Conservation (phyloP, 2,888 invertebrate species). For the Acleris holmiana region DNA sequence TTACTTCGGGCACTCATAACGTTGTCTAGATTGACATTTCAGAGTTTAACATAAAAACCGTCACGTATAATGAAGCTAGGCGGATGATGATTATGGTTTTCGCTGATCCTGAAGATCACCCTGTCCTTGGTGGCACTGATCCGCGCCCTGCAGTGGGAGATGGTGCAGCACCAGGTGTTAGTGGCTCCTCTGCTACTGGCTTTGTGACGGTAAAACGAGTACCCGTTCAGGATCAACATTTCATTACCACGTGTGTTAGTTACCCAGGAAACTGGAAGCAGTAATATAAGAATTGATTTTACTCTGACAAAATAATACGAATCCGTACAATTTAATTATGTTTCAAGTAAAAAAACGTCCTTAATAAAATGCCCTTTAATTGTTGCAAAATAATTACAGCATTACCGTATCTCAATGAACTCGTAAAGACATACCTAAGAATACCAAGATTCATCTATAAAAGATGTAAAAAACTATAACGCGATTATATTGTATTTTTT, state of each 20-base stretch:
- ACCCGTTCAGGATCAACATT: slow-evolving; percentile 44
- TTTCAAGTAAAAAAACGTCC: too few species aligned
- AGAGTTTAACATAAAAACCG: slow-evolving; percentile 22
- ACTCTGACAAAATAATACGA: too few species aligned
- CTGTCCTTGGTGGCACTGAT: slow-evolving; percentile 18
- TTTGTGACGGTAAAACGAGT: slow-evolving; percentile 43
- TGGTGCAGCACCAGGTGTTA: slow-evolving; percentile 16
- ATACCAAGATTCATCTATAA: too few species aligned
- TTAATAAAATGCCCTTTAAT: too few species aligned
- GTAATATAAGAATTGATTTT: too few species aligned
- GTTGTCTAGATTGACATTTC: neutral
- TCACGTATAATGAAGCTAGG: slow-evolving; percentile 13
- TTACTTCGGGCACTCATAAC: neutral
- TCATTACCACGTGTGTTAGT: slow-evolving; percentile 37
- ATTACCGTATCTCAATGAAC: too few species aligned
- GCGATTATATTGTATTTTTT: too few species aligned
- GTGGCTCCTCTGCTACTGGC: slow-evolving; percentile 38
- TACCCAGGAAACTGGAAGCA: slow-evolving; percentile 22
- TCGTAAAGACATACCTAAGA: too few species aligned
- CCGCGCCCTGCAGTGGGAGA: slow-evolving; percentile 21
- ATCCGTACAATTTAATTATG: too few species aligned
- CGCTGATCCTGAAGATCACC: slow-evolving; percentile 13
- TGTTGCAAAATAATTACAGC: too few species aligned
- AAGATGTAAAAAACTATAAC: too few species aligned
- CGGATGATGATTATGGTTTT: slow-evolving; percentile 10